Percentiles rank a stretch among this genome's conserved stretches.
phyloP scores from a whole-genome alignment of 1,140 invertebrate species.

The Calliopsis andreniformis region DNA sequence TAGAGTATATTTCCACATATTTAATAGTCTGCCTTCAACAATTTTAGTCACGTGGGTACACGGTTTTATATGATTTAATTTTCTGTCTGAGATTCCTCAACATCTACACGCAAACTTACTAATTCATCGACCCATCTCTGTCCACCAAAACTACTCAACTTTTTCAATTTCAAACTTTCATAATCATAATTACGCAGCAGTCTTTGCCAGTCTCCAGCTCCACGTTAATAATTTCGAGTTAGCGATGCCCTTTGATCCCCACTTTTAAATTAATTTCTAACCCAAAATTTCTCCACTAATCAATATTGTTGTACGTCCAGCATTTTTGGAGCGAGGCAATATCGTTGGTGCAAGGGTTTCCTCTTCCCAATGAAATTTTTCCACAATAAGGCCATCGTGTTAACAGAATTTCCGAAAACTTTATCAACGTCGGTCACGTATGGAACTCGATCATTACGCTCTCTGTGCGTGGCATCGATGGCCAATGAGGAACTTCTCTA shows the following conservation, averaged over 20 bases:
- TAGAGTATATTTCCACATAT: too few species aligned
- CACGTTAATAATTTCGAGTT: neutral
- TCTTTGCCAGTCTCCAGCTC: too few species aligned
- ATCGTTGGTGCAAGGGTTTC: too few species aligned
- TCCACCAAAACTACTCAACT: too few species aligned
- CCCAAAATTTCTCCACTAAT: neutral
- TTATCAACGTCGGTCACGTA: neutral
- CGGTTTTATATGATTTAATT: too few species aligned
- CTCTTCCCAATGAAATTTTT: neutral
- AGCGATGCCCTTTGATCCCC: neutral
- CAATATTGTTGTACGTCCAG: neutral
- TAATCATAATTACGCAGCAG: conserved; percentile 1
- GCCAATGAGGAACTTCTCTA: neutral
- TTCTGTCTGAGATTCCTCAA: too few species aligned
- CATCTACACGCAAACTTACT: too few species aligned
- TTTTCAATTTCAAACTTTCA: neutral
- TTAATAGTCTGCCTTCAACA: too few species aligned
- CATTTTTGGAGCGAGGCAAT: too few species aligned
- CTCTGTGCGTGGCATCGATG: neutral
- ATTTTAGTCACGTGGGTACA: too few species aligned
- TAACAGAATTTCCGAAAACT: neutral
- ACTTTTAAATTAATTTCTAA: neutral
- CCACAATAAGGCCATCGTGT: neutral
- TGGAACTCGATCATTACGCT: neutral
- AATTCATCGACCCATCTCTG: too few species aligned